phyloP scores from a whole-genome alignment of 1,140 invertebrate species.

The Atopsyche davidsoni region DNA sequence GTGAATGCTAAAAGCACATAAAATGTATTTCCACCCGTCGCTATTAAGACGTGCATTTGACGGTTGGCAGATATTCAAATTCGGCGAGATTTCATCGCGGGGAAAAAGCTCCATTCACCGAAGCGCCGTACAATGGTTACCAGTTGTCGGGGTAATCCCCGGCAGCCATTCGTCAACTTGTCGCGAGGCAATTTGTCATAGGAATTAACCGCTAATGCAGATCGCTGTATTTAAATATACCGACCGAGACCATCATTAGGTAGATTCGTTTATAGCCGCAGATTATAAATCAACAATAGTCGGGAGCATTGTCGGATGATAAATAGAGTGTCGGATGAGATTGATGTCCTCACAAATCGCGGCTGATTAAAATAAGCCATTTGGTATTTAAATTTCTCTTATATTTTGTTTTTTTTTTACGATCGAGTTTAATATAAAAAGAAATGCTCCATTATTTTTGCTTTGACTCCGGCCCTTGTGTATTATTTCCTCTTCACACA shows the following conservation, averaged over 20 bases:
- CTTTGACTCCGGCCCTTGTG: too few species aligned
- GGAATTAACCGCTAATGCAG: conserved; percentile 27
- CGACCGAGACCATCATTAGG: conserved; percentile 12
- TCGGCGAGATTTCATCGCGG: conserved; percentile 15
- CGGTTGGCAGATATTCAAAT: conserved; percentile 25
- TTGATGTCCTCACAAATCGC: background rate
- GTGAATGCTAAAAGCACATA: too few species aligned
- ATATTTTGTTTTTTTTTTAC: too few species aligned
- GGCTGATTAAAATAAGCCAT: too few species aligned
- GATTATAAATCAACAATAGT: conserved; percentile 17
- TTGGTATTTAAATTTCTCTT: too few species aligned
- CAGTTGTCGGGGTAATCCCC: conserved; percentile 25
- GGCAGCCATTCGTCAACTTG: conserved; percentile 29
- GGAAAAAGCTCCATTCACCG: conserved; percentile 6
- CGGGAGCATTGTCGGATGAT: conserved; percentile 11
- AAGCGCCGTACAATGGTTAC: conserved; percentile 7
- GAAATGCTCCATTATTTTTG: too few species aligned
- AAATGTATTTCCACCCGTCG: too few species aligned
- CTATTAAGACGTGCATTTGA: conserved; percentile 11
- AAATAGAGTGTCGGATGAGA: conserved; percentile 11
- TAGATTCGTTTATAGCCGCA: conserved; percentile 3
- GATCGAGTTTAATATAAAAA: too few species aligned
- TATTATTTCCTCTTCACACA: too few species aligned
- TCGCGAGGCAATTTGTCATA: conserved; percentile 29
- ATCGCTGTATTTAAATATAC: conserved; percentile 18